Base-by-base conservation (phyloP, 2,888 invertebrate genomes). In the Gandaritis pyraliata region DNA sequence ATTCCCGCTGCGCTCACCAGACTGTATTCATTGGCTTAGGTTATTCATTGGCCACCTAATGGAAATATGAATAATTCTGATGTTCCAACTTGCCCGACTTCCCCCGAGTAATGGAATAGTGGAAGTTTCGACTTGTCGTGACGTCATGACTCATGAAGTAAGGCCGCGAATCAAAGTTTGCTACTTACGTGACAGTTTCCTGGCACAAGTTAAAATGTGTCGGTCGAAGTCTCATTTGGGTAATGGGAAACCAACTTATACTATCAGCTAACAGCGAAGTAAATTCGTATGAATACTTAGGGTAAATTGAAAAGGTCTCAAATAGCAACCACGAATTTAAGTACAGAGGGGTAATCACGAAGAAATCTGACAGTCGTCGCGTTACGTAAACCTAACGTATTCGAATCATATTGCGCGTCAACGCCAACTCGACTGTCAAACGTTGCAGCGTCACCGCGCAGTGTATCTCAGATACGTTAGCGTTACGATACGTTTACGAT, bases 61-160 rank as follows among this genome's bases (percentile, higher is more conserved):
- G 72, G 73, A 76, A 74, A 72, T 76, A 74, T 78, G 74, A 80
- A 78, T 77, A 72, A 80, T 80, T 74, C 69, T 63, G 48, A 66
- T 56, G 62, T 62, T 58, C 67, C 53, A 58, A 63, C 63, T 63
- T 49, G 23, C 36, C 51, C 30, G 60, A 52, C 57, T 58, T 43
- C 60, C 64, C 54, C 16, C 13, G 68, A 58, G 61, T 65, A 66
- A 64, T 71, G 63, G 62, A 61, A 64, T 61, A 64, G 60, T 67
- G 46, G 41, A 66, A 69, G 63, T 69, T 69, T 67, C 53, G 18
- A 61, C 60, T 57, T 61, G 53, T 58, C 55, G 43, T 57, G 46
- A 60, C 49, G 23, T 63, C 60, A 46, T 64, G 61, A 54, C 50
- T 46, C 51, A 48, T 38, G 54, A 39, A 59, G 49, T 39, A 47